Evolutionary conservation across 2,888 invertebrate species (phyloP).

Genomic region (Rugalucina vietnamica): DNA sequence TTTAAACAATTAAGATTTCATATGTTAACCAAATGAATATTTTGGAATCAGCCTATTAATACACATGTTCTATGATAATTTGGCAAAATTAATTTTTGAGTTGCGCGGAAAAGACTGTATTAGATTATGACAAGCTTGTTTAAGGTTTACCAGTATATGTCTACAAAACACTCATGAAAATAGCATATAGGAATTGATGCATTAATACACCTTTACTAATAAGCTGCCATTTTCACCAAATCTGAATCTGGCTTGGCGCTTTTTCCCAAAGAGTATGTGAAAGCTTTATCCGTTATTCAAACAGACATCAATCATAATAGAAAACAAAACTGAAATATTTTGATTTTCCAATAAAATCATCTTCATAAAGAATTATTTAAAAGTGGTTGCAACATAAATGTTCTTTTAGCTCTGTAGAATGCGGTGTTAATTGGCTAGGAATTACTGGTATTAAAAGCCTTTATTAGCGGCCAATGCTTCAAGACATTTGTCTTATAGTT

Average conservation of each 20-base stretch:
- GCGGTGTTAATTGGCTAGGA: background rate
- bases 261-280: no score
- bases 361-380: background rate
- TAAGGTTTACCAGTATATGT: no score
- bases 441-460: slow-evolving; percentile 1
- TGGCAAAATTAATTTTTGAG: background rate
- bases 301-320: background rate
- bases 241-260: no score
- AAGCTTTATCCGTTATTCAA: no score
- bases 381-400: background rate
- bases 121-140: no score
- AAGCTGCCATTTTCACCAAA: no score
- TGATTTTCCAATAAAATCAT: background rate
- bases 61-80: background rate
- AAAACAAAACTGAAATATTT: background rate
- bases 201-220: no score
- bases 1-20: slow-evolving; percentile 10
- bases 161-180: no score
- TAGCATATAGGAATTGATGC: no score
- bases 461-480: background rate
- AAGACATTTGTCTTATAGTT: slow-evolving; percentile 12
- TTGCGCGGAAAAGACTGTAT: background rate
- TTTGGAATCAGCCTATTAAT: background rate
- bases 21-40: background rate
- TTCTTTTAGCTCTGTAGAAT: background rate